Base-by-base conservation (phyloP, 2,113 vertebrate genomes). In the Hoplias malabaricus region DNA sequence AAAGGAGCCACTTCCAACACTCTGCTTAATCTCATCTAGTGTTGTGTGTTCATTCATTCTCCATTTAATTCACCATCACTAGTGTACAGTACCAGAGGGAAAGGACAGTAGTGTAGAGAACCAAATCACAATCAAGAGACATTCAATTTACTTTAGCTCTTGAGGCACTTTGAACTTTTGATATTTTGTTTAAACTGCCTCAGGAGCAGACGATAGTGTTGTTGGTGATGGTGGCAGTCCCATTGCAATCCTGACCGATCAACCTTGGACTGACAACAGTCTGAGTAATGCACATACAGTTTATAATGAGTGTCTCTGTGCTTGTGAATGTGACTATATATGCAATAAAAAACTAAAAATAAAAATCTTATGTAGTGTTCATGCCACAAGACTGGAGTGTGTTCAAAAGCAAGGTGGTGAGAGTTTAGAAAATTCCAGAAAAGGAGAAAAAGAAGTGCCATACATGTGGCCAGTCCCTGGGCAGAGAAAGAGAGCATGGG, bases 351-450 rank as follows among this genome's bases (percentile, higher is more conserved):
- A 86, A 84, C 73, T 74, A 80, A 23, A 83, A 78, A 69, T 69
- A 80, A 71, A n/a, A n/a, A n/a, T n/a, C n/a, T n/a, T n/a, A n/a
- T n/a, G 72, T 86, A 82, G 85, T 87, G 81, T 89, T 86, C 21
- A 34, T 83, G 78, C 83, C 83, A 83, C 87, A 71, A 65, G 40
- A 71, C 21, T 81, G 79, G 40, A 76, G 75, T 84, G 81, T 75
- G 31, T 57, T 79, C 83, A 53, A 57, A 62, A 54, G 65, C 31
- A 34, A 75, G 69, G 80, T 72, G 54, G 69, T 48, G 29, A 25
- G 34, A 69, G 75, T 78, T 85, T 86, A 82, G 80, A 89, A 86
- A 86, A 79, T 78, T 89, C 80, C 80, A 85, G 69, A 88, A 79
- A 73, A 75, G 34, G 50, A 62, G 65, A 48, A 82, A 82, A 69